Evolutionary conservation across 2,797 vertebrate species (phyloP).

Genomic region (Paratrypauchen microcephalus): DNA sequence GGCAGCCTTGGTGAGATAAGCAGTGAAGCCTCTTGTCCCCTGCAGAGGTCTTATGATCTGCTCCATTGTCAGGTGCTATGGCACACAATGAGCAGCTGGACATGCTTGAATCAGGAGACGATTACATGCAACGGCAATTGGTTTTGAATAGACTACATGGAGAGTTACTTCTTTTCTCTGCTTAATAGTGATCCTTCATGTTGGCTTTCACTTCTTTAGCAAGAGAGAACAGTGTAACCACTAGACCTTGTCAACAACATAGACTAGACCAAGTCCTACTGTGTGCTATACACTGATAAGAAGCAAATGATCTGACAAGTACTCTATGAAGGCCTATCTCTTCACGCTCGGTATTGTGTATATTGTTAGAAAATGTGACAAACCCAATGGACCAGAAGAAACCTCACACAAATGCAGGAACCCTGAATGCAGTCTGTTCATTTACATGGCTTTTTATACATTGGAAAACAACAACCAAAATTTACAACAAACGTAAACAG

Average conservation of each 20-base stretch:
- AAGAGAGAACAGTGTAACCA: conserved; percentile 58
- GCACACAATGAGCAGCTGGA: conserved; percentile 79
- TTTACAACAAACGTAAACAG: background rate
- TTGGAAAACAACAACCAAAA: background rate
- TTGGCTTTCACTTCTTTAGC: conserved; percentile 51
- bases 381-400: conserved; percentile 18
- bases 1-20: conserved; percentile 49
- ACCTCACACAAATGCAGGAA: conserved; percentile 21
- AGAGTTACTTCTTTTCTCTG: conserved; percentile 54
- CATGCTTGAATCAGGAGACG: conserved; percentile 73
- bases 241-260: conserved; percentile 61
- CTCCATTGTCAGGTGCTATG: conserved; percentile 63
- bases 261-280: conserved; percentile 29
- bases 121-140: conserved; percentile 79
- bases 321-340: conserved; percentile 17
- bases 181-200: conserved; percentile 42
- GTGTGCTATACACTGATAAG: conserved; percentile 42
- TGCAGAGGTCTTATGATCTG: conserved; percentile 71
- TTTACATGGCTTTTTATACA: background rate
- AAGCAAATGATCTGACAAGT: conserved; percentile 23
- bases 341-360: conserved; percentile 26
- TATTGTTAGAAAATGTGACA: conserved; percentile 29
- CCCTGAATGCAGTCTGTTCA: conserved; percentile 4
- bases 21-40: conserved; percentile 61
- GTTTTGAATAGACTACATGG: conserved; percentile 67